These are phyloP conservation scores for Drosophila multiciliata DNA, from an alignment of 2,888 invertebrate genomes.

Conservation along the genomic window DNA sequence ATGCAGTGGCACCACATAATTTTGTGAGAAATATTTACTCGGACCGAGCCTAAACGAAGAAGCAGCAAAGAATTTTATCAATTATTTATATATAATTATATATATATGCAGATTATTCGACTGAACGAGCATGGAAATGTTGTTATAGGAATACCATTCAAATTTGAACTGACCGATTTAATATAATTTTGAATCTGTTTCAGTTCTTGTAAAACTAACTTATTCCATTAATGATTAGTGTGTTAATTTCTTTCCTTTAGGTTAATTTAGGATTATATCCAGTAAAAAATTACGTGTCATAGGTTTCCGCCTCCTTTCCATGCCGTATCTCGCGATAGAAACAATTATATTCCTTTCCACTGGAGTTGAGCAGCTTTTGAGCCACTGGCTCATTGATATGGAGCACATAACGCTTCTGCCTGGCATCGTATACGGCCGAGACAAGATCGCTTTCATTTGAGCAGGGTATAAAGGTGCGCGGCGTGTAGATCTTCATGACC, in stretches of 20 bases:
- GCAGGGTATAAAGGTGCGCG: conserved; percentile 43
- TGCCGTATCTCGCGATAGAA: conserved; percentile 74
- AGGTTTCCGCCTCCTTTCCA: conserved; percentile 42
- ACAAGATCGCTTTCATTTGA: conserved; percentile 57
- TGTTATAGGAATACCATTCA: no score
- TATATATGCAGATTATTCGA: no score
- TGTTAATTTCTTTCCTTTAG: neutral
- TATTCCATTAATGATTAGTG: neutral
- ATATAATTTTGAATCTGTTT: neutral
- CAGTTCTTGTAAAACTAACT: neutral
- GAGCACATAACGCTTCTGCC: conserved; percentile 49
- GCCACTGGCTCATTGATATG: conserved; percentile 52
- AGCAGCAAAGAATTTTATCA: neutral
- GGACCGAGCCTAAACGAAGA: conserved; percentile 51
- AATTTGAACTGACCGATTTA: neutral
- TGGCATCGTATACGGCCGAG: conserved; percentile 36
- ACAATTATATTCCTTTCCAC: conserved; percentile 60
- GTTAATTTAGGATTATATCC: neutral
- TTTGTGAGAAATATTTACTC: conserved; percentile 58
- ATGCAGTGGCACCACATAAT: conserved; percentile 64
- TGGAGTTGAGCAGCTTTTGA: conserved; percentile 39
- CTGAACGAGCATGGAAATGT: no score
- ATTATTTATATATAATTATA: no score
- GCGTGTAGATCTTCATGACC: conserved; percentile 72
- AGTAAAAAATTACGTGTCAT: conserved; percentile 40